Evolutionary conservation across 2,888 invertebrate genomes (phyloP).

Genomic region (Abscondita cerata): DNA sequence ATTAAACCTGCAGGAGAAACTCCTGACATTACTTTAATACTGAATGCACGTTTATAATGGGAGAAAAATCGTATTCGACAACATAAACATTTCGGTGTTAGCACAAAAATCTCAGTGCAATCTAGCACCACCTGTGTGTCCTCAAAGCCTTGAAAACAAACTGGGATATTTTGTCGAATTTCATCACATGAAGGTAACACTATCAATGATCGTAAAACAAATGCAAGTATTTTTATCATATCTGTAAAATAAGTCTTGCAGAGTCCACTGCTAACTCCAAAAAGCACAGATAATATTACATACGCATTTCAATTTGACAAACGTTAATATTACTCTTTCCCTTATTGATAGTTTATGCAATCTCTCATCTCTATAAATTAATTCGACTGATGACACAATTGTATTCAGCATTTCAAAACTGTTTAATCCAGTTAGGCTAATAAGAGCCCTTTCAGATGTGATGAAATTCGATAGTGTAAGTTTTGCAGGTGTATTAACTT

Average conservation of each 20-base stretch:
- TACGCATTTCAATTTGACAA: constrained; percentile 5
- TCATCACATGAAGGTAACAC: neutral
- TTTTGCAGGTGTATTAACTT: constrained; percentile 4
- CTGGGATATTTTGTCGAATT: constrained; percentile 4
- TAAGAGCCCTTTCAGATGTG: neutral
- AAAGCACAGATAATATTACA: neutral
- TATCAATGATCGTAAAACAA: neutral
- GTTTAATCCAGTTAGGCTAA: constrained; percentile 2
- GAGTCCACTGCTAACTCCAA: neutral
- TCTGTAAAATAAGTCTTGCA: neutral
- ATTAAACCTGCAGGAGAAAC: constrained; percentile 25
- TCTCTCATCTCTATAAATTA: neutral
- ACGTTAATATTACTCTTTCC: constrained; percentile 5
- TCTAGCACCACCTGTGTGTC: constrained; percentile 4
- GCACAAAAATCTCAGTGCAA: constrained; percentile 1
- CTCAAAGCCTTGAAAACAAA: constrained; percentile 9
- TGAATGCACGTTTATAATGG: constrained; percentile 22
- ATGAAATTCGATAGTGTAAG: neutral
- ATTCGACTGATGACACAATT: neutral
- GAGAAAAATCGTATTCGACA: constrained; percentile 14
- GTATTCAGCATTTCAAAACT: neutral
- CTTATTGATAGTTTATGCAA: constrained; percentile 6
- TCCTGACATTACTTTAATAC: constrained; percentile 24
- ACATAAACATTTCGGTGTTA: constrained; percentile 1
- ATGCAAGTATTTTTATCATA: neutral